phyloP scores from a whole-genome alignment of 2,797 vertebrate species.

The Hyperoplus lanceolatus region DNA sequence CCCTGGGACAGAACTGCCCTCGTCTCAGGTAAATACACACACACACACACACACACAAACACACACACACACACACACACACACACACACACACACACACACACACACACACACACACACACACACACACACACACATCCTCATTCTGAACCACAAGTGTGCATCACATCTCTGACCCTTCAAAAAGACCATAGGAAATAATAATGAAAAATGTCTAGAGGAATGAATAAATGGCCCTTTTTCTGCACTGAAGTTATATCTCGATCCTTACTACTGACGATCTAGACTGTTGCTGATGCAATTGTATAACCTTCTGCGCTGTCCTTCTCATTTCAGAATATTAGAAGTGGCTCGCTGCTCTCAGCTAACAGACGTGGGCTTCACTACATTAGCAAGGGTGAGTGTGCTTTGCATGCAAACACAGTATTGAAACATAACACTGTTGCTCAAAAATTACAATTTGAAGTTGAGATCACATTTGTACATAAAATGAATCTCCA shows the following conservation, averaged over 20 bases:
- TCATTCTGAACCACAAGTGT: background rate
- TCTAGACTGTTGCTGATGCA: slow-evolving; percentile 2
- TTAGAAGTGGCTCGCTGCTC: slow-evolving; percentile 97
- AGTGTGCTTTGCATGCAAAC: slow-evolving; percentile 63
- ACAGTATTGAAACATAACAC: background rate
- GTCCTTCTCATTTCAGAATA: slow-evolving; percentile 86
- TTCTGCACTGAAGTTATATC: slow-evolving; percentile 8
- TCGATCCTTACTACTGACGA: background rate
- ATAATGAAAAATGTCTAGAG: background rate
- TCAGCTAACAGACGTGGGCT: slow-evolving; percentile 97
- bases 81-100: background rate
- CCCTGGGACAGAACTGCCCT: slow-evolving; percentile 97
- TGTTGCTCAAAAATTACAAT: background rate
- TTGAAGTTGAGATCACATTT: background rate
- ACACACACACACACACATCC: background rate
- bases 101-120: slow-evolving; percentile 3
- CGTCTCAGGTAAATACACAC: slow-evolving; percentile 89
- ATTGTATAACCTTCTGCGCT: slow-evolving; percentile 30
- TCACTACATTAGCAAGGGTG: slow-evolving; percentile 96
- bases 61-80: background rate
- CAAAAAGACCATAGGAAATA: background rate
- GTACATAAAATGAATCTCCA: background rate
- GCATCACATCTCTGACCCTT: background rate
- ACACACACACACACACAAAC: background rate
- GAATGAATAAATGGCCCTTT: background rate